Evolutionary conservation across 2,888 invertebrate species (phyloP), one percentile per base, ranked within the genome.

Genomic region (Dioctria linearis): DNA sequence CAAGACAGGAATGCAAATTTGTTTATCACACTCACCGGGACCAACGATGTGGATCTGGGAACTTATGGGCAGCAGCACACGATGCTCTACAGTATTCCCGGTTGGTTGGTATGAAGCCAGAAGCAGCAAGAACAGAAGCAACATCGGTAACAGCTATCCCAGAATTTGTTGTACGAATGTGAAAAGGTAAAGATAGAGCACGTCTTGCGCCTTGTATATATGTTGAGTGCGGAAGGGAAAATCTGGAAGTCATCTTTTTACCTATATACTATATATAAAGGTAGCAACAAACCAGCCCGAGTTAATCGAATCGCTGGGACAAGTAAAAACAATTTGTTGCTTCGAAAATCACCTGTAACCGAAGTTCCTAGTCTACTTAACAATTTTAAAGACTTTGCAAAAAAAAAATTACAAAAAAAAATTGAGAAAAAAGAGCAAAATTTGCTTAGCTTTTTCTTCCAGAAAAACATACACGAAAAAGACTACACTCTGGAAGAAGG

Each of bases 1-100:
- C 80, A 79, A 80, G 81, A 80, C 81, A 71, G 63, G 81, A 81
- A 81, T 81, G 81, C 80, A 81, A 81, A 81, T 81, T 81, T 81
- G 81, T 81, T 81, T 81, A 80, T 81, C 75, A 80, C 80, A 80
- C 80, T 80, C 81, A 78, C 75, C 73, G 79, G 81, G 57, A n/a
- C 57, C 75, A 40, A 54, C 54, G n/a, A 11, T 43, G 43, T 40
- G 40, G 66, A 63, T 40, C 49, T 37, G 39, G 46, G 5, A 63
- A 76, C 46, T 63, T 63, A 76, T 63, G 63, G 63, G 49, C 61
- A 51, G 63, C 46, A 37, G 43, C 25, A 49, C 42, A 25, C n/a
- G 63, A 39, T 46, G 51, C 25, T 25, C 25, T 25, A 25, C 42
- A 25, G 43, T 76, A 76, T 76, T 76, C 76, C 75, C 76, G 37